Percentiles rank a stretch among this genome's conserved stretches.
Conservation (phyloP, 2,113 vertebrate species). For the Ctenomys sociabilis region DNA sequence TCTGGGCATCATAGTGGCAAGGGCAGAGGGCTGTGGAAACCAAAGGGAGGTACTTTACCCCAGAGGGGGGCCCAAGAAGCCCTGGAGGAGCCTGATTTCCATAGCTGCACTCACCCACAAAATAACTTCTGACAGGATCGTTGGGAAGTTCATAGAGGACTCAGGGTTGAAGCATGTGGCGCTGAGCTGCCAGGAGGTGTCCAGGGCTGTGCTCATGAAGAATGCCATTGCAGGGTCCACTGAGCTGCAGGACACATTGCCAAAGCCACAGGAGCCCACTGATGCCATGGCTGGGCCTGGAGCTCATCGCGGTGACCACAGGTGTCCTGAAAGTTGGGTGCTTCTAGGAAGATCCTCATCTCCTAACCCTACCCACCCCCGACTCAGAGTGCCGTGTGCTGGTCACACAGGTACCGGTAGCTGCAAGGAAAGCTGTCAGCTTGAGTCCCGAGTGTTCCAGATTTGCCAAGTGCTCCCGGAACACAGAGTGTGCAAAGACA, state of each 20-base stretch:
- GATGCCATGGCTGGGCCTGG: not conserved
- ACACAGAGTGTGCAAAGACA: no score
- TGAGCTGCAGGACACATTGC: not conserved
- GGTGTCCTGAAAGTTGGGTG: no score
- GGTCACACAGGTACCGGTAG: not conserved
- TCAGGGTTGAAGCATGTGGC: rapidly evolving
- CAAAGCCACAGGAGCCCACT: rapidly evolving
- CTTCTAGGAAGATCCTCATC: not conserved
- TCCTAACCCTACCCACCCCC: not conserved
- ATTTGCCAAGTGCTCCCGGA: not conserved
- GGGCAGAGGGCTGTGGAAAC: not conserved
- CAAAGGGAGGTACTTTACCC: not conserved
- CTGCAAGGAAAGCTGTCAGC: not conserved
- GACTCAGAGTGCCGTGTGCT: no score
- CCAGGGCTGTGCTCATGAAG: not conserved
- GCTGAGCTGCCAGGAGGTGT: not conserved
- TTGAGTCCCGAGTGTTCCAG: not conserved
- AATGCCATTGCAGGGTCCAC: rapidly evolving
- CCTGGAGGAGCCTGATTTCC: not conserved
- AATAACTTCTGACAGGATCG: not conserved
- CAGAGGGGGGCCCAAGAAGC: not conserved
- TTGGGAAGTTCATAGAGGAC: rapidly evolving
- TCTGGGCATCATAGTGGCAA: rapidly evolving
- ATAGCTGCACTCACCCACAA: not conserved
- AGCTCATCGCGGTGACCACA: not conserved